Percentiles rank a stretch among this genome's conserved stretches.
These are phyloP conservation scores for Liodrosophila aerea DNA, from an alignment of 2,888 invertebrate species.

Conservation along the genomic window DNA sequence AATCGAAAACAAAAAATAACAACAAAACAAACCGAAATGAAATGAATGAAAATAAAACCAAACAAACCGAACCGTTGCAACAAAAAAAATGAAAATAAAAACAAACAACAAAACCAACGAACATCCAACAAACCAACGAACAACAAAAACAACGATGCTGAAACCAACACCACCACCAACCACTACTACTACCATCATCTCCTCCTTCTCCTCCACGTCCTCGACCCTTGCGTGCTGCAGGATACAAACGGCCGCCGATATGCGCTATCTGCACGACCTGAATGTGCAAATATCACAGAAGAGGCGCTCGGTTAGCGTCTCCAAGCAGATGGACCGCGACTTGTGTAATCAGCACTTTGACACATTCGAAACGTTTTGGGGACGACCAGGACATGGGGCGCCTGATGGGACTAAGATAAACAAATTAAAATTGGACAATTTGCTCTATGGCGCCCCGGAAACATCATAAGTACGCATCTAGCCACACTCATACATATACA, in stretches of 20 bases:
- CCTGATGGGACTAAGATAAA: slow-evolving; percentile 73
- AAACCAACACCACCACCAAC: too few species aligned
- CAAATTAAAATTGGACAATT: slow-evolving; percentile 82
- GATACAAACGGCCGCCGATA: slow-evolving; percentile 76
- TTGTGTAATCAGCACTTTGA: slow-evolving; percentile 88
- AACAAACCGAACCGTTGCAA: slow-evolving; percentile 19
- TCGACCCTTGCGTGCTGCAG: slow-evolving; percentile 33
- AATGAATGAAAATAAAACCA: slow-evolving; percentile 13
- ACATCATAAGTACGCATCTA: slow-evolving; percentile 64
- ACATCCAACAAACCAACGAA: slow-evolving; percentile 15
- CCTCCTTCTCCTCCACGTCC: background rate
- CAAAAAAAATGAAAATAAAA: slow-evolving; percentile 18
- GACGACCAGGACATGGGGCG: slow-evolving; percentile 87
- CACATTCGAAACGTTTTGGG: slow-evolving; percentile 91
- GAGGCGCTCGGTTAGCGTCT: slow-evolving; percentile 80
- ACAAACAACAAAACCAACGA: slow-evolving; percentile 24
- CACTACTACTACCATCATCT: too few species aligned
- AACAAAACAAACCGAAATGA: slow-evolving; percentile 11
- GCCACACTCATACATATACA: too few species aligned
- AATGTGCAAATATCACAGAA: slow-evolving; percentile 84
- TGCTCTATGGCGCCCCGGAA: slow-evolving; percentile 81
- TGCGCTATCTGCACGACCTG: slow-evolving; percentile 83
- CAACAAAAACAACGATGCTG: slow-evolving; percentile 35
- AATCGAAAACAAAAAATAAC: slow-evolving; percentile 20
- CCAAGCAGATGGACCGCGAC: slow-evolving; percentile 84